Percentiles rank a stretch among this genome's conserved stretches.
Conservation (phyloP, 2,113 vertebrate species). For the Ursus arctos region DNA sequence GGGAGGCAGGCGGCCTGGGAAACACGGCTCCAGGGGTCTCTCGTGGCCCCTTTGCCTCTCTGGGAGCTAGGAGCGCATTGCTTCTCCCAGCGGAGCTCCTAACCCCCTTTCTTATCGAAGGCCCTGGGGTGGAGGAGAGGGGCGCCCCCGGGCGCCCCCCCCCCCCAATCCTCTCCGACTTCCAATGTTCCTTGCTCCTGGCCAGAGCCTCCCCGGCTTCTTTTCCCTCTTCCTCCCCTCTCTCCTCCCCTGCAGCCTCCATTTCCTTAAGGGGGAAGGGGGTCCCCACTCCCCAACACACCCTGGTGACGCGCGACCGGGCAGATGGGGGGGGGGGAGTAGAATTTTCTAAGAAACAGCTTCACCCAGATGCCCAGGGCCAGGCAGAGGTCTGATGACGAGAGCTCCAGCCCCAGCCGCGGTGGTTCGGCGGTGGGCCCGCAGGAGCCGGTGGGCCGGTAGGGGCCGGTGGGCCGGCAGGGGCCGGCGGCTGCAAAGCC, state of each 20-base stretch:
- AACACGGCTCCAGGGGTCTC: background rate
- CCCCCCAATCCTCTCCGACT: background rate
- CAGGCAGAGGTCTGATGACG: slow-evolving; percentile 94
- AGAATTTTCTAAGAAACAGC: slow-evolving; percentile 79
- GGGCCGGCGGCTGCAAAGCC: slow-evolving; percentile 93
- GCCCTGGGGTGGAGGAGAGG: background rate
- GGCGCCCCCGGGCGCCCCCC: too few species aligned
- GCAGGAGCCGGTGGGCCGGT: slow-evolving; percentile 93
- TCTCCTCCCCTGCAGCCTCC: background rate
- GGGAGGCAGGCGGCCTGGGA: too few species aligned
- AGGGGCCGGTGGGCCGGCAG: slow-evolving; percentile 93
- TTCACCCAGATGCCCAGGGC: slow-evolving; percentile 94
- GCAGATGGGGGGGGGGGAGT: background rate
- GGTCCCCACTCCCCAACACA: background rate
- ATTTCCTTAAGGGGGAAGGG: background rate
- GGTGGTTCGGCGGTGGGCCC: slow-evolving; percentile 95
- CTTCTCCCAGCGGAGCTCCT: background rate
- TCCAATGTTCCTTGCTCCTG: background rate
- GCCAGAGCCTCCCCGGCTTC: background rate
- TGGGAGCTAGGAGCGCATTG: background rate
- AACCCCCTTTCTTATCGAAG: background rate
- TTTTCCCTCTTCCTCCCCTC: background rate
- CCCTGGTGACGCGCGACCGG: background rate
- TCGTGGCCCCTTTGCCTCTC: background rate
- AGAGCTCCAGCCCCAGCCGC: slow-evolving; percentile 95